These are phyloP conservation scores for Takifugu bimaculatus DNA, from an alignment of 2,113 vertebrate genomes.

Conservation along the genomic window DNA sequence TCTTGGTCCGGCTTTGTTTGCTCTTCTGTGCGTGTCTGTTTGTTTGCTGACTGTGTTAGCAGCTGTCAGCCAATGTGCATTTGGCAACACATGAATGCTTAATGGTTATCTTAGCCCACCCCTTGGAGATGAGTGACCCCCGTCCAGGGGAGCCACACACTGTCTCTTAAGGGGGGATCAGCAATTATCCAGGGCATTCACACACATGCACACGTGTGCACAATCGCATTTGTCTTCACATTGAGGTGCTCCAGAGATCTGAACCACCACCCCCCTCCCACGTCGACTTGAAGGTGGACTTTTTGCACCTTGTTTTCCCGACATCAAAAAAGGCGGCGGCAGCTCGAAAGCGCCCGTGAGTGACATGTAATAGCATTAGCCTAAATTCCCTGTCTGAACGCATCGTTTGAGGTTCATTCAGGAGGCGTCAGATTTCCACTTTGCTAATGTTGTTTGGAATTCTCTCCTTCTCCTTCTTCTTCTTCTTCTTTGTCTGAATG, in stretches of 20 bases:
- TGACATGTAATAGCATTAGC: slow-evolving; percentile 71
- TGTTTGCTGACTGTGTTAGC: slow-evolving; percentile 56
- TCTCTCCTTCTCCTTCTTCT: slow-evolving; percentile 9
- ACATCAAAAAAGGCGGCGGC: slow-evolving; percentile 45
- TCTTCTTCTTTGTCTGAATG: slow-evolving; percentile 39
- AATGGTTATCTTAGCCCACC: slow-evolving; percentile 64
- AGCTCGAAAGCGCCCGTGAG: slow-evolving; percentile 50
- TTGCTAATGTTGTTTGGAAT: slow-evolving; percentile 58
- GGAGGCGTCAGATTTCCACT: slow-evolving; percentile 60
- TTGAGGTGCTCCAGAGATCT: slow-evolving; percentile 32
- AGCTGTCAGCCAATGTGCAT: slow-evolving; percentile 50
- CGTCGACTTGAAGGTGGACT: slow-evolving; percentile 19
- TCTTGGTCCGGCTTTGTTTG: slow-evolving; percentile 52
- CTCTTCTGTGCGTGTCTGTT: slow-evolving; percentile 45
- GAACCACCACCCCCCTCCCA: too few species aligned
- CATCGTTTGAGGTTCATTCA: slow-evolving; percentile 67
- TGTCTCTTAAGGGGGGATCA: slow-evolving; percentile 53
- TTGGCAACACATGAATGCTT: slow-evolving; percentile 66
- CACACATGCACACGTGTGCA: slow-evolving; percentile 2
- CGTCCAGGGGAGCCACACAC: slow-evolving; percentile 37
- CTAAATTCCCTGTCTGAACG: slow-evolving; percentile 64
- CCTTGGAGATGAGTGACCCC: slow-evolving; percentile 60
- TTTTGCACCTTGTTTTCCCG: slow-evolving; percentile 46
- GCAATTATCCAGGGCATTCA: slow-evolving; percentile 54
- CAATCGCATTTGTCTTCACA: slow-evolving; percentile 15